Percentiles rank a stretch among this genome's conserved stretches.
These are phyloP conservation scores for Muscidifurax raptorellus DNA, from an alignment of 1,140 invertebrate genomes.

Conservation along the genomic window DNA sequence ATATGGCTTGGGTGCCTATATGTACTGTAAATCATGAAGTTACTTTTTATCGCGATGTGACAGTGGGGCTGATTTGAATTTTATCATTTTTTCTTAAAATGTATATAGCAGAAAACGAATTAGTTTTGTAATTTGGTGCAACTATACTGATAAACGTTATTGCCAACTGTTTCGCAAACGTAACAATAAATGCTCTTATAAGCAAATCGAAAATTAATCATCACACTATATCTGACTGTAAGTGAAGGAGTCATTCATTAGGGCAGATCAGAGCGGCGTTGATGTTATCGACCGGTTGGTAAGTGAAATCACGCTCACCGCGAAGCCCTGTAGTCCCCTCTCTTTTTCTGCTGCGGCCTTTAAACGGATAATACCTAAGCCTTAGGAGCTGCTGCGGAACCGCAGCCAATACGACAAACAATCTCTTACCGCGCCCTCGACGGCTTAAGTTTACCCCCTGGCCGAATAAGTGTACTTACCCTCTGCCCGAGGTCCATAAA, in stretches of 20 bases:
- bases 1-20: not conserved
- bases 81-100: no score
- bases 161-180: no score
- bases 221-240: not conserved
- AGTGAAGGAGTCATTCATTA: conserved; percentile 31
- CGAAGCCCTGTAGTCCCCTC: conserved; percentile 1
- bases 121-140: no score
- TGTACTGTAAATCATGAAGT: no score
- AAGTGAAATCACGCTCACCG: conserved; percentile 45
- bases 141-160: no score
- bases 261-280: conserved; percentile 29
- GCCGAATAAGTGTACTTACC: conserved; percentile 74
- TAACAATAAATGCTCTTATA: no score
- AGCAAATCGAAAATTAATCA: conserved; percentile 29
- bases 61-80: no score
- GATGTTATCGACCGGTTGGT: conserved; percentile 45
- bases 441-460: conserved; percentile 67
- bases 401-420: conserved; percentile 72
- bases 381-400: conserved; percentile 57
- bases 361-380: conserved; percentile 65
- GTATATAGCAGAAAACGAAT: no score
- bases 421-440: conserved; percentile 70
- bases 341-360: conserved; percentile 17
- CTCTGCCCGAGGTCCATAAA: conserved; percentile 75
- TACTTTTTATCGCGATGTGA: no score